These are phyloP conservation scores for Halcyon chelicuti DNA, from an alignment of 2,797 vertebrate species.

Conservation along the genomic window DNA sequence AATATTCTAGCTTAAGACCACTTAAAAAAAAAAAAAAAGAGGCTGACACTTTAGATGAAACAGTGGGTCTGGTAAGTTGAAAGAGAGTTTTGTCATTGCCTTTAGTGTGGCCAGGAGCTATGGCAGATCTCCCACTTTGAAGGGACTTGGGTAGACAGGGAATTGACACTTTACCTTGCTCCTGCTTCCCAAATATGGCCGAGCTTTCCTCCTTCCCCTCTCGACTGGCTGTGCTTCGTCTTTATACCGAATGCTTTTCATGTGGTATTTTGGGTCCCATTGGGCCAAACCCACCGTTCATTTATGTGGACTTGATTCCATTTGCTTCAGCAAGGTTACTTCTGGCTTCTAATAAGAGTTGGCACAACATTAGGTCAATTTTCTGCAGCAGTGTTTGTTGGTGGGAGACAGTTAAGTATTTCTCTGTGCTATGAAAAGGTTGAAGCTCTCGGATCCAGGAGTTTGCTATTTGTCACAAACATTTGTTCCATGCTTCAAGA, in stretches of 20 bases:
- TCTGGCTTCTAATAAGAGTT: background rate
- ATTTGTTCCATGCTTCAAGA: background rate
- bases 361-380: background rate
- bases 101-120: background rate
- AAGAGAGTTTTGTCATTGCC: background rate
- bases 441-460: background rate
- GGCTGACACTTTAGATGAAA: background rate
- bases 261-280: background rate
- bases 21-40: background rate
- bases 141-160: background rate
- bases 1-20: constrained; percentile 17
- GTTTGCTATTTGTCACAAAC: background rate
- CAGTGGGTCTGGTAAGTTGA: background rate
- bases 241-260: background rate
- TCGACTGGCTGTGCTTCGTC: background rate
- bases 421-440: background rate
- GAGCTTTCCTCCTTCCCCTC: background rate
- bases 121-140: background rate
- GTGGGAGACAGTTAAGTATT: background rate
- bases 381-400: background rate
- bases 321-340: background rate
- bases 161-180: background rate
- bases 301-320: background rate
- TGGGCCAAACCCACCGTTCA: background rate
- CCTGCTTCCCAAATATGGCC: background rate